Base-by-base conservation (phyloP, 2,797 vertebrate species). In the Schizopygopsis malacanthus region DNA sequence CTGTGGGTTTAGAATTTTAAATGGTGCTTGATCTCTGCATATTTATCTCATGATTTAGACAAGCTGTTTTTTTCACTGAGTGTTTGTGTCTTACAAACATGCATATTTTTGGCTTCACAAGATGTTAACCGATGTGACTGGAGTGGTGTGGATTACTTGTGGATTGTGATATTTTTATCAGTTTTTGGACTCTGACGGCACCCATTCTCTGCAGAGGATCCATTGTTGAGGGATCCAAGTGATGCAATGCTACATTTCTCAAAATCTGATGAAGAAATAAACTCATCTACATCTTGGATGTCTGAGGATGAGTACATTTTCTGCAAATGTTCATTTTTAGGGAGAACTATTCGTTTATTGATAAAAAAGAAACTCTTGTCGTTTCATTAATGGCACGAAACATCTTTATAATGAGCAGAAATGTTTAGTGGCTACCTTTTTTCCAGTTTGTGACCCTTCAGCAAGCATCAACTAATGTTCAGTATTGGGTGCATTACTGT, bases 331-430 rank as follows among this genome's bases (percentile, higher is more conserved):
- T 33, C 25, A 33, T 15, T 65, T 65, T 65, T 16, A 28, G 63
- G 56, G 13, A 28, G 6, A 63, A 28, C 25, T 13, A 33, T 16
- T 65, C 13, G 2, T 65, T 33, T 16, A 65, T 94, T 96, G 37
- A 96, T 96, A 97, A 98, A 98, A 95, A 95, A 93, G 94, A 95
- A 96, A 96, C 95, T 95, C 95, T 96, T 93, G 96, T 94, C 96
- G 95, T 96, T 95, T 95, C 96, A 97, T 95, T 96, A 96, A 96
- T 96, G 95, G 96, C 96, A 97, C 95, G 96, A 96, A 95, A 93
- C 93, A 92, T 95, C 93, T 91, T 93, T 95, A 93, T 94, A 95
- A 63, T 33, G 25, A 28, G 25, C 25, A 65, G 28, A 33, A 65
- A 67, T 37, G 28, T 67, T 67, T 37, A 37, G 28, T 67, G 63